Base-by-base conservation (phyloP, 2,888 invertebrate species). In the Actias luna region DNA sequence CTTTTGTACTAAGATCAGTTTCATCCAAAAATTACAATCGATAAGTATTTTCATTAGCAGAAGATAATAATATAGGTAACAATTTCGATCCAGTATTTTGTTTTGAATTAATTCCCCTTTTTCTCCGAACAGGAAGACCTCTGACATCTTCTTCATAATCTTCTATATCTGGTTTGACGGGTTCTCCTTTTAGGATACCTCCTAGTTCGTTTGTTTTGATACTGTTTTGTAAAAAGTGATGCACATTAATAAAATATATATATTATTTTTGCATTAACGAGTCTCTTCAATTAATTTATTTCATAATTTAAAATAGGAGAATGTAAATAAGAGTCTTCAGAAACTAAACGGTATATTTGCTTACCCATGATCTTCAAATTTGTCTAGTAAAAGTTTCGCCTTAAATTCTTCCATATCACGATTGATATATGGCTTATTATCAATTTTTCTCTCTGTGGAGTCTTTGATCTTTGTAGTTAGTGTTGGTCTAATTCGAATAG, bases 91-190 rank as follows among this genome's bases (percentile, higher is more conserved):
- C 59, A n/a, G 18, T 22, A n/a, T 29, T 25, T 39, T 63, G 46
- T 55, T 14, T 33, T 55, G 7, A 0, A 5, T 18, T 25, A 22
- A 72, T 67, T 50, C 70, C 71, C 68, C 88, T 76, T 64, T 79
- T 82, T 63, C 65, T 83, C 60, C 88, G 77, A 16, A 84, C 72
- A 22, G 88, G 87, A 16, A 86, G 70, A n/a, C 87, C 88, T 77
- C 79, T 86, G 8, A 83, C 71, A 59, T 84, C 84, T n/a, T 87
- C 83, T 27, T 87, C 87, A 61, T 88, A 87, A 50, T 88, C 87
- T 58, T 87, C 85, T 10, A 73, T 71, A n/a, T 76, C 74, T 12
- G 75, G 63, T 59, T 71, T 75, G 14, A 66, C 59, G 18, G 59
- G 59, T 52, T 58, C 62, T 33, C 63, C 55, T 27, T 65, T 64